phyloP scores from a whole-genome alignment of 2,113 vertebrate species.

The Chaenocephalus aceratus region DNA sequence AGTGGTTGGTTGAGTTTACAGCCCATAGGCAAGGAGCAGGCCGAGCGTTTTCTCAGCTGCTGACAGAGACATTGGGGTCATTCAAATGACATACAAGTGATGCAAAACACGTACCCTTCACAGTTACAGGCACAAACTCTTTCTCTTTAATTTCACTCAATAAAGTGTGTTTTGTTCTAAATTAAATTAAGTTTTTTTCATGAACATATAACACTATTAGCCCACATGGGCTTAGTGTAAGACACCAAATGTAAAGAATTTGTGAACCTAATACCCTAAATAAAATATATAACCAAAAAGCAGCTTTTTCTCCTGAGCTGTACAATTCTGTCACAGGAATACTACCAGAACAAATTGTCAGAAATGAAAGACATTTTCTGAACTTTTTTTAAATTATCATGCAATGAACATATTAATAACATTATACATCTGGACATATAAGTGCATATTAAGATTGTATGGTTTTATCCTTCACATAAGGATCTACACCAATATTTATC shows the following conservation, averaged over 20 bases:
- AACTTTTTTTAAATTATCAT: background rate
- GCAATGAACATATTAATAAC: background rate
- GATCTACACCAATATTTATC: background rate
- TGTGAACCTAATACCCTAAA: conserved; percentile 10
- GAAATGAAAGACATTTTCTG: background rate
- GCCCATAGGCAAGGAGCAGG: conserved; percentile 19
- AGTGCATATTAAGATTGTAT: background rate
- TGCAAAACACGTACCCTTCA: too few relatives aligned
- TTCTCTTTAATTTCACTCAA: background rate
- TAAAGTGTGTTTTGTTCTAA: background rate
- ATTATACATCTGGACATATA: background rate
- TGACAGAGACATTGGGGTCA: conserved; percentile 50
- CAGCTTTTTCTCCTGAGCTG: background rate
- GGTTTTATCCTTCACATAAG: background rate
- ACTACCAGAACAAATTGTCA: background rate
- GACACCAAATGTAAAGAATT: background rate
- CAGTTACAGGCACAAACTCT: background rate
- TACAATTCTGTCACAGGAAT: background rate
- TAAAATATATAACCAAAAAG: conserved; percentile 21
- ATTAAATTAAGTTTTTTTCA: too few relatives aligned
- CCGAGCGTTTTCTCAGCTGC: conserved; percentile 58
- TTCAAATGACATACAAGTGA: too few relatives aligned
- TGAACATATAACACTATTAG: background rate
- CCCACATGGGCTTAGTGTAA: background rate
- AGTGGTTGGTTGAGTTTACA: conserved; percentile 29